Percentiles rank a stretch among this genome's conserved stretches.
Conservation (phyloP, 2,113 vertebrate species). For the Pongo abelii region DNA sequence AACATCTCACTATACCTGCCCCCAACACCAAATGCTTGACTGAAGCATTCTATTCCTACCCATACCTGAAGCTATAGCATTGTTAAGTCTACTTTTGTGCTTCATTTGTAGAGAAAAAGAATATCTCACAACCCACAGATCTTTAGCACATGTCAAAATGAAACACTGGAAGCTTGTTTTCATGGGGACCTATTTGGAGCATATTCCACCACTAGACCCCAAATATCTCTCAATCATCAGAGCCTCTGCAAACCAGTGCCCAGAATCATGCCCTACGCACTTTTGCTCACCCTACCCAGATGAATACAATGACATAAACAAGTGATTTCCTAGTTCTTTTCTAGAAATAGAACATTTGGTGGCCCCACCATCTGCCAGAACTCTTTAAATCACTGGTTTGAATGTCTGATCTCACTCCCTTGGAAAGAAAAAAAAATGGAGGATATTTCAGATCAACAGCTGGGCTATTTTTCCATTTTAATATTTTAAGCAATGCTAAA, state of each 20-base stretch:
- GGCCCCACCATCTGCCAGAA: background rate
- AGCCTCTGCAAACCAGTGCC: background rate
- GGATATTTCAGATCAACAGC: background rate
- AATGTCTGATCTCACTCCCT: slow-evolving; percentile 4
- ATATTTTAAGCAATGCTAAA: slow-evolving; percentile 28
- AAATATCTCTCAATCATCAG: background rate
- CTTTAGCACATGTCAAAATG: background rate
- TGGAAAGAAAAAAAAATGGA: background rate
- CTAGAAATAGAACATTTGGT: slow-evolving; percentile 29
- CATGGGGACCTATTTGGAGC: background rate
- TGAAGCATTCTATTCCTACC: background rate
- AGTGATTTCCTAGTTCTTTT: slow-evolving; percentile 26
- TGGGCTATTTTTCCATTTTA: slow-evolving; percentile 9
- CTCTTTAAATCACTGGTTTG: background rate
- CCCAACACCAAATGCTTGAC: background rate
- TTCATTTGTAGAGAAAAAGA: background rate
- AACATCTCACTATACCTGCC: background rate
- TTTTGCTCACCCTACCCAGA: background rate
- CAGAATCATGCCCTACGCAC: background rate
- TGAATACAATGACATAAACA: background rate
- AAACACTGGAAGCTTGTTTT: background rate
- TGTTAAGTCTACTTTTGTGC: background rate
- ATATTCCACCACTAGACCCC: background rate
- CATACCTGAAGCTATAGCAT: background rate
- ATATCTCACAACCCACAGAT: background rate